phyloP scores from a whole-genome alignment of 1,140 invertebrate genomes.

The Leptoteleia sp. region DNA sequence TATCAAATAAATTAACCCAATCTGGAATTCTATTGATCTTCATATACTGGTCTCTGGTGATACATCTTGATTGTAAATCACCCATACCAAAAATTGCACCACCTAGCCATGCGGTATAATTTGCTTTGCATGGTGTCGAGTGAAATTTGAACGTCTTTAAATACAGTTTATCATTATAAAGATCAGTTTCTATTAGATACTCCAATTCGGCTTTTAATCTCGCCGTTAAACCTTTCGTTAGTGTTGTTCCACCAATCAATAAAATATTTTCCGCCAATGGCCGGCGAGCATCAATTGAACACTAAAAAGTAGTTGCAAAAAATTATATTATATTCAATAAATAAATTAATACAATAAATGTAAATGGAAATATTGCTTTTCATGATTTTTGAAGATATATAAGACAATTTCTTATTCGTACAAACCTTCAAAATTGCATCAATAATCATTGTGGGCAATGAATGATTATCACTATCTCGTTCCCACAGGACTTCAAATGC shows the following conservation, averaged over 20 bases:
- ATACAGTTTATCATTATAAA: slow-evolving; percentile 85
- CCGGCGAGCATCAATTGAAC: slow-evolving; percentile 88
- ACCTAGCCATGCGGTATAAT: slow-evolving; percentile 93
- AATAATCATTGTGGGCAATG: slow-evolving; percentile 91
- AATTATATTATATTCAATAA: no score
- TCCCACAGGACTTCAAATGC: slow-evolving; percentile 92
- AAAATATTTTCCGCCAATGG: slow-evolving; percentile 90
- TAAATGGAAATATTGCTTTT: no score
- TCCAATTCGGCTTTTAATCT: slow-evolving; percentile 89
- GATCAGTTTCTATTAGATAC: slow-evolving; percentile 83
- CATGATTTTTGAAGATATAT: no score
- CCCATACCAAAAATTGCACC: slow-evolving; percentile 92
- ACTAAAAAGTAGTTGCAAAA: no score
- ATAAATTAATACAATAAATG: no score
- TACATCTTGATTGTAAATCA: slow-evolving; percentile 87
- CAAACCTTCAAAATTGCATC: slow-evolving; percentile 89
- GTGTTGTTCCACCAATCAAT: slow-evolving; percentile 91
- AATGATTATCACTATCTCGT: slow-evolving; percentile 90
- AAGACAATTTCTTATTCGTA: no score
- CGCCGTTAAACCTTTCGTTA: slow-evolving; percentile 89
- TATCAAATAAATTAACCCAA: slow-evolving; percentile 89
- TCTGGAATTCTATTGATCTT: slow-evolving; percentile 88
- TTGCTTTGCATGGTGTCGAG: slow-evolving; percentile 88
- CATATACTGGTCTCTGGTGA: slow-evolving; percentile 89
- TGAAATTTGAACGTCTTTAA: slow-evolving; percentile 90